These are phyloP conservation scores for Troilus luridus DNA, from an alignment of 2,888 invertebrate species.

Conservation along the genomic window DNA sequence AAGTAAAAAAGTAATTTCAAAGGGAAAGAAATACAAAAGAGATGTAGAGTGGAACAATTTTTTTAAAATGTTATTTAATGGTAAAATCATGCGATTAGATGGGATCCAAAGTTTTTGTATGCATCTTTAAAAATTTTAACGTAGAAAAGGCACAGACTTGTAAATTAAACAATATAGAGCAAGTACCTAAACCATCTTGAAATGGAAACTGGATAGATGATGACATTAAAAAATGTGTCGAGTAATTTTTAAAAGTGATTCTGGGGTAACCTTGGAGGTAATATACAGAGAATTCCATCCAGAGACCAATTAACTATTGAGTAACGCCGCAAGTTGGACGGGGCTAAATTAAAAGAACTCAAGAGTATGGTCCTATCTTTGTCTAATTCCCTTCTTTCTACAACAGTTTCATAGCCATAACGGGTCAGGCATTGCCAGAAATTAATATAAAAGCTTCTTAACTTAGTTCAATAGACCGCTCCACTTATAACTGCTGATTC, in stretches of 20 bases:
- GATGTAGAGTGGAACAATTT: too few relatives aligned
- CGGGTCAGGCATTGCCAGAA: background rate
- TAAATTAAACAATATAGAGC: too few relatives aligned
- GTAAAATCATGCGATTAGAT: too few relatives aligned
- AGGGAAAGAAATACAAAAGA: too few relatives aligned
- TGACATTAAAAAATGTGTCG: background rate
- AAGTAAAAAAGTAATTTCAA: too few relatives aligned
- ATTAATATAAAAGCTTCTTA: background rate
- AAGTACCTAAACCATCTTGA: background rate
- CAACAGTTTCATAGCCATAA: background rate
- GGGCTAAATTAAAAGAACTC: background rate
- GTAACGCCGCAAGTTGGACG: background rate
- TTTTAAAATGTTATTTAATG: too few relatives aligned
- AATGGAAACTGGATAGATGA: background rate
- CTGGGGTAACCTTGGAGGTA: background rate
- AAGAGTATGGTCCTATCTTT: background rate
- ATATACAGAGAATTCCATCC: background rate
- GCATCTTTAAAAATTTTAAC: too few relatives aligned
- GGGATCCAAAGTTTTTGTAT: too few relatives aligned
- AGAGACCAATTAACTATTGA: background rate
- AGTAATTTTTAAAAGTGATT: background rate
- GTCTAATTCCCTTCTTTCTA: background rate
- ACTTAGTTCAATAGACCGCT: background rate
- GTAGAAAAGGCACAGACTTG: too few relatives aligned
- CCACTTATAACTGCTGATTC: background rate